phyloP scores from a whole-genome alignment of 2,888 invertebrate genomes.

The Eumerus sabulonum region DNA sequence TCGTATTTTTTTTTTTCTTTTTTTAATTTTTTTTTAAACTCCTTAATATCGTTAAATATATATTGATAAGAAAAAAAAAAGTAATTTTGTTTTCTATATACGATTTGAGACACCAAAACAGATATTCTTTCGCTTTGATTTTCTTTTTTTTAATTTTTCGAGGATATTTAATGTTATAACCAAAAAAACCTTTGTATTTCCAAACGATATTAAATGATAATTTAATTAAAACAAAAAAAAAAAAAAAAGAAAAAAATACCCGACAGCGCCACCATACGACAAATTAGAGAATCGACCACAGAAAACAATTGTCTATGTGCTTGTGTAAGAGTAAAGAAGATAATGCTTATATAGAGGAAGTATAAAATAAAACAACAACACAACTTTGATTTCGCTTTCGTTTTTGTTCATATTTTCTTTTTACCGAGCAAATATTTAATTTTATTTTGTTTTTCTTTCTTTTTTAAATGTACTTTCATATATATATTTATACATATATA shows the following conservation, averaged over 20 bases:
- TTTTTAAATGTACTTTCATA: constrained; percentile 24
- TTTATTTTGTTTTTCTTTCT: constrained; percentile 14
- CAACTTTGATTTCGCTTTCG: constrained; percentile 68
- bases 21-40: constrained; percentile 40
- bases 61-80: constrained; percentile 21
- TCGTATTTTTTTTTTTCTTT: constrained; percentile 33
- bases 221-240: no score
- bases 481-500: constrained; percentile 49
- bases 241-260: no score
- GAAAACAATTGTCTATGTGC: constrained; percentile 68
- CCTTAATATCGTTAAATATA: no score
- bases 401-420: constrained; percentile 69
- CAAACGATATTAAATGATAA: constrained; percentile 70
- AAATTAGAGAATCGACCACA: constrained; percentile 65
- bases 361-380: constrained; percentile 77
- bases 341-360: constrained; percentile 69
- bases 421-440: constrained; percentile 64
- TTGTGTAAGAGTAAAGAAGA: constrained; percentile 76
- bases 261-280: constrained; percentile 70
- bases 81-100: constrained; percentile 37
- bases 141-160: constrained; percentile 48
- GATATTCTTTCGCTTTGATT: constrained; percentile 71
- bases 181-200: constrained; percentile 62
- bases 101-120: constrained; percentile 78
- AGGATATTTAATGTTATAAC: constrained; percentile 38